Percentiles rank a stretch among this genome's conserved stretches.
Evolutionary conservation across 1,140 invertebrate species (phyloP).

Genomic region (Scaptomyza hsui): DNA sequence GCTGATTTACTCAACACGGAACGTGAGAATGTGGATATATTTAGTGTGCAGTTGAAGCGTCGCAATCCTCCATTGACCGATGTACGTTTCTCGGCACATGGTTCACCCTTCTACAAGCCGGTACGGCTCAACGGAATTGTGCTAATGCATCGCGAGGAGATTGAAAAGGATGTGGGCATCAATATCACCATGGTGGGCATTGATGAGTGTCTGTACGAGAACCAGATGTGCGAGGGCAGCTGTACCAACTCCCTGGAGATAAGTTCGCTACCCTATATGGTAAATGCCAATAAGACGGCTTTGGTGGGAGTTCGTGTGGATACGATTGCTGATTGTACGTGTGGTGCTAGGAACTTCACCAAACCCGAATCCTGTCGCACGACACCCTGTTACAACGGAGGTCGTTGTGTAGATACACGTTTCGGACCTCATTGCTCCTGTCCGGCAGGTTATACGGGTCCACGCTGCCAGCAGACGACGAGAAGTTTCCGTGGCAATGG

Average conservation of each 20-base stretch:
- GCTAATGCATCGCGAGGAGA: slow-evolving; percentile 96
- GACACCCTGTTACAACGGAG: slow-evolving; percentile 97
- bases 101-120: slow-evolving; percentile 97
- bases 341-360: slow-evolving; percentile 95
- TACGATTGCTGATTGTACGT: slow-evolving; percentile 95
- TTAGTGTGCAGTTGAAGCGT: slow-evolving; percentile 95
- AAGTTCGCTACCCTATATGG: slow-evolving; percentile 95
- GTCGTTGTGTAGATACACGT: slow-evolving; percentile 94
- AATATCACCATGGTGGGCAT: slow-evolving; percentile 99
- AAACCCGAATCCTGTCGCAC: slow-evolving; percentile 94
- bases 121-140: slow-evolving; percentile 97
- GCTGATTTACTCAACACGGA: slow-evolving; percentile 93
- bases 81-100: slow-evolving; percentile 96
- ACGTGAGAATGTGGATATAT: slow-evolving; percentile 96
- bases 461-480: slow-evolving; percentile 97
- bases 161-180: slow-evolving; percentile 96
- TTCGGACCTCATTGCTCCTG: slow-evolving; percentile 95
- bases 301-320: slow-evolving; percentile 96
- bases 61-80: slow-evolving; percentile 95
- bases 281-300: slow-evolving; percentile 98
- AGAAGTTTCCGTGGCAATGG: slow-evolving; percentile 96
- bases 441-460: slow-evolving; percentile 95
- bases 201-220: slow-evolving; percentile 97
- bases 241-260: slow-evolving; percentile 97
- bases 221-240: slow-evolving; percentile 97